Evolutionary conservation across 2,888 invertebrate species (phyloP), one percentile per base, ranked within the genome.

Genomic region (Phlogophora meticulosa): DNA sequence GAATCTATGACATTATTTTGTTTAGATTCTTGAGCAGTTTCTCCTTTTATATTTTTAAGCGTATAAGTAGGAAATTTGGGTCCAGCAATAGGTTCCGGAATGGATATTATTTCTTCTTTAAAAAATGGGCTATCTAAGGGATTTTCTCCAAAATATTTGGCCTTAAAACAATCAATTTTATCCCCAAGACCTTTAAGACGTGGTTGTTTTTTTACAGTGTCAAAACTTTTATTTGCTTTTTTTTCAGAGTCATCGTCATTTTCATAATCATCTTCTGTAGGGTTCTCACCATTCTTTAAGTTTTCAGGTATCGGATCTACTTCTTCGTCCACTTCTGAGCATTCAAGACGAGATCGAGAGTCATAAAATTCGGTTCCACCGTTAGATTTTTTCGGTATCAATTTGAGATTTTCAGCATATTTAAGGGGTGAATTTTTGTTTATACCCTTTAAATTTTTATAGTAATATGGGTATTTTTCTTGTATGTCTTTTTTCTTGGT

Each of bases 101-200:
- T 90, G 13, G 90, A 88, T 72, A 96, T 95, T 10, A 91, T 84
- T 46, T 96, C 94, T 92, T 97, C 96, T 66, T 93, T 91, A 81
- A 98, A 98, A 78, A 98, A 94, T 0, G 97, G 98, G 91, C 97
- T 98, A 79, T 97, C 97, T 61, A 98, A 90, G 0, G 98, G 98
- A 88, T 98, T 96, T 69, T 96, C 94, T 1, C 97, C 98, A 87
- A 98, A 98, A 87, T 97, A 97, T 92, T 97, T 97, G 0, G 94
- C 93, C 89, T 97, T 97, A 34, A 97, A 96, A 84, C 98, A 98
- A 76, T 97, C 97, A 22, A 98, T 97, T 92, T 97, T 97, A 76
- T 97, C 97, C 0, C 97, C 98, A 24, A 98, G 90, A 2, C 97
- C 96, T 70, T 91, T 91, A 0, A 98, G 90, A 63, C 97, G 94